Conservation (phyloP, 2,888 invertebrate genomes). For the Chirona hameri region DNA sequence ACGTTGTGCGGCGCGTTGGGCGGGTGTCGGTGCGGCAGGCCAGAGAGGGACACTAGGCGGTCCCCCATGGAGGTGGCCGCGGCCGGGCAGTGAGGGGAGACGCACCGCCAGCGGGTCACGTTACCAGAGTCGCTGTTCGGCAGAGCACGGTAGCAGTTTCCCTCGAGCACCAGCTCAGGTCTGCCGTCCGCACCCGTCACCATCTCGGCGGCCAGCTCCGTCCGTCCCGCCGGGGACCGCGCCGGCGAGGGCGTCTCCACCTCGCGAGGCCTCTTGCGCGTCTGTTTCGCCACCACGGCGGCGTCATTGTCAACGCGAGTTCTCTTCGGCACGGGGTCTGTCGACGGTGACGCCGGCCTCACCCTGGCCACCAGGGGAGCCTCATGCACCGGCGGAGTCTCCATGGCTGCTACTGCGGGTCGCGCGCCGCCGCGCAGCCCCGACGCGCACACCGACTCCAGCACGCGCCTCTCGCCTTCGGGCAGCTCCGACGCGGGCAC, state of each 20-base stretch:
- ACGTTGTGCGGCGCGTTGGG: constrained; percentile 1
- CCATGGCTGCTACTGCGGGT: too few species aligned
- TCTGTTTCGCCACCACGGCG: background rate
- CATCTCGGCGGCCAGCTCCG: background rate
- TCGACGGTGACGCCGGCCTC: constrained; percentile 2
- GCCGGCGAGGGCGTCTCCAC: background rate
- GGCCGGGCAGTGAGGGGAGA: background rate
- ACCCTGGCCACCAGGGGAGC: constrained; percentile 4
- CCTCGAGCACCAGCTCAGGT: constrained; percentile 8
- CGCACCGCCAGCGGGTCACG: background rate
- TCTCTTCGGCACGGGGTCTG: background rate
- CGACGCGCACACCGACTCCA: constrained; percentile 13
- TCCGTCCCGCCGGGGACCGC: background rate
- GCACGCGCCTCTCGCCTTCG: background rate
- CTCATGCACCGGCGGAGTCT: background rate
- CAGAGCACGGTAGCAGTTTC: background rate
- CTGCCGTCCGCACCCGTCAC: background rate
- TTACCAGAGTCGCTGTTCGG: background rate
- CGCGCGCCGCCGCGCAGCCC: background rate
- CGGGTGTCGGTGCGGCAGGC: background rate
- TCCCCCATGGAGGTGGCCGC: background rate
- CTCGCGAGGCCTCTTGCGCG: background rate
- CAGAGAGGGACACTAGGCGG: background rate
- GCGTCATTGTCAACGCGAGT: background rate
- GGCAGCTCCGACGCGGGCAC: background rate